Evolutionary conservation across 2,888 invertebrate genomes (phyloP).

Genomic region (Nasonia oneida): DNA sequence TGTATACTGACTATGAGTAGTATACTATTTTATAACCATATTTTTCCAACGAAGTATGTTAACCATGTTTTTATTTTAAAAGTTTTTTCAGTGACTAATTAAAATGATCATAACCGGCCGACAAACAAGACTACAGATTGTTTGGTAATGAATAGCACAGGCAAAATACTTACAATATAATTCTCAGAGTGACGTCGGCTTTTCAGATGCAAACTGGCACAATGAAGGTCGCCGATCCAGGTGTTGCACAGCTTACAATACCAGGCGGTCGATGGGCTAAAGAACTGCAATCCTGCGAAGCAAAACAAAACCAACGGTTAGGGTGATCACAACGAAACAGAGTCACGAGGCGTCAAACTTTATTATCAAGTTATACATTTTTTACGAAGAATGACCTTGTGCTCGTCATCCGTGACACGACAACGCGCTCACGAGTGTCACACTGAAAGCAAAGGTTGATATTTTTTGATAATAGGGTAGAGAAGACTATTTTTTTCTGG

Average conservation of each 20-base stretch:
- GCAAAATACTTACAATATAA: slow-evolving; percentile 85
- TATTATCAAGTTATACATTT: slow-evolving; percentile 46
- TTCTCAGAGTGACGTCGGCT: slow-evolving; percentile 89
- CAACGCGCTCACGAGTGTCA: slow-evolving; percentile 36
- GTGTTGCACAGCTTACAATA: slow-evolving; percentile 93
- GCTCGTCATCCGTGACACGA: slow-evolving; percentile 73
- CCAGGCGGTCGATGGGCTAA: slow-evolving; percentile 93
- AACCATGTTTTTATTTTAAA: not conserved
- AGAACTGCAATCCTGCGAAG: slow-evolving; percentile 89
- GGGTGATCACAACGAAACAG: not conserved
- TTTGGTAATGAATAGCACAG: not conserved
- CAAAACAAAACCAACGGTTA: slow-evolving; percentile 64
- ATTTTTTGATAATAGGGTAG: slow-evolving; percentile 50
- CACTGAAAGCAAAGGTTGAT: slow-evolving; percentile 64
- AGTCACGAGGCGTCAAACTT: slow-evolving; percentile 24
- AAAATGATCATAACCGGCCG: not conserved
- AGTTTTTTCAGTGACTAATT: not conserved
- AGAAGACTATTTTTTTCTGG: not conserved
- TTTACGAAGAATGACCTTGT: slow-evolving; percentile 77
- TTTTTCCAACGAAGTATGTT: no score
- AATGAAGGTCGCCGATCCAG: slow-evolving; percentile 94
- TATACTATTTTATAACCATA: no score
- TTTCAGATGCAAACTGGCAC: slow-evolving; percentile 92
- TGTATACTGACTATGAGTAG: no score
- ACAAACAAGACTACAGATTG: not conserved